phyloP scores from a whole-genome alignment of 2,797 vertebrate genomes.

The Gephyroberyx darwinii region DNA sequence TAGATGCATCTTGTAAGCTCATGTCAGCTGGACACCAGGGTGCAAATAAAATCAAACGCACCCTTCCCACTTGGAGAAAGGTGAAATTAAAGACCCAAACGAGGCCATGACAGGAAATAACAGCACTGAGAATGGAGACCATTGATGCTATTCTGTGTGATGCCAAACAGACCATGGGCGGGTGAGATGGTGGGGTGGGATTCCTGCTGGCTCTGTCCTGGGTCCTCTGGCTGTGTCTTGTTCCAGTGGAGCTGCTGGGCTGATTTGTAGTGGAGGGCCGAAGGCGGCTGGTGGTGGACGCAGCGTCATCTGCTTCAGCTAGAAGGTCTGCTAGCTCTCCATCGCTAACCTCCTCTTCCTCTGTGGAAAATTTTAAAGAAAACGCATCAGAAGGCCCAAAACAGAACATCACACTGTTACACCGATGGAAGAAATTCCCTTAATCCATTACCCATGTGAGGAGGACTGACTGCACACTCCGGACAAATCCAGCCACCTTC shows the following conservation, averaged over 20 bases:
- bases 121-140: not conserved
- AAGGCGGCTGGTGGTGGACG: slow-evolving; percentile 54
- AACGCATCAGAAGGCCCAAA: no score
- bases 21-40: no score
- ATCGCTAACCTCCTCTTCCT: slow-evolving; percentile 68
- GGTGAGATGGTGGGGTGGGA: not conserved
- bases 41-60: no score
- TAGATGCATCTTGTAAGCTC: no score
- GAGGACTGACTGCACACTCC: slow-evolving; percentile 52
- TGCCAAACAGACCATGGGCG: slow-evolving; percentile 47
- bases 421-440: no score
- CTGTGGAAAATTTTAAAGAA: slow-evolving; percentile 1
- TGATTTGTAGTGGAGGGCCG: slow-evolving; percentile 49
- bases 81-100: no score
- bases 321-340: slow-evolving; percentile 66
- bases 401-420: no score
- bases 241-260: not conserved
- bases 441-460: slow-evolving; percentile 31
- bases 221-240: slow-evolving; percentile 51
- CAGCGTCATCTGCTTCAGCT: slow-evolving; percentile 46
- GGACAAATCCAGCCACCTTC: slow-evolving; percentile 66
- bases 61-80: no score
- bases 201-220: slow-evolving; percentile 22
- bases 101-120: no score
- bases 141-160: not conserved